Percentiles rank a stretch among this genome's conserved stretches.
Conservation (phyloP, 2,797 vertebrate genomes). For the Thalassophryne amazonica region DNA sequence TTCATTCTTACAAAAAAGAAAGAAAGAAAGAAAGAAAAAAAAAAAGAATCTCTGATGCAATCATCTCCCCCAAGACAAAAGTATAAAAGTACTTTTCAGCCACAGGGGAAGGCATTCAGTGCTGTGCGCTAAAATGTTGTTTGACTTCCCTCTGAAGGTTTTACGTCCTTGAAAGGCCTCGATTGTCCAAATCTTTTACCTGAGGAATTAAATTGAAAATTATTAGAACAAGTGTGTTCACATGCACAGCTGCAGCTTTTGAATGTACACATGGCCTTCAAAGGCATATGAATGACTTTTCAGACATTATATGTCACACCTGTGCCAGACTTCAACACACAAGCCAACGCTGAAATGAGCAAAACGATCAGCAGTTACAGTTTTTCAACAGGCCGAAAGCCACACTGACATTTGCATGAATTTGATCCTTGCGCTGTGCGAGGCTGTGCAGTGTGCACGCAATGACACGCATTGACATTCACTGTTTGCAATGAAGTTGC, state of each 20-base stretch:
- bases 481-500: too few species aligned
- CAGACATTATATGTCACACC: too few species aligned
- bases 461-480: too few species aligned
- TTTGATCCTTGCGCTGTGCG: too few species aligned
- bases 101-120: slow-evolving; percentile 85
- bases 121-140: slow-evolving; percentile 67
- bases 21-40: slow-evolving; percentile 50
- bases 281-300: too few species aligned
- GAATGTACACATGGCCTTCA: too few species aligned
- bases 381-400: too few species aligned
- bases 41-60: slow-evolving; percentile 75
- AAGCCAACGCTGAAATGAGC: too few species aligned
- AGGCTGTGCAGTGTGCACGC: too few species aligned
- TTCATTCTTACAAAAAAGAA: slow-evolving; percentile 64
- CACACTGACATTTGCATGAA: too few species aligned
- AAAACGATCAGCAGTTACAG: too few species aligned
- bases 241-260: not conserved
- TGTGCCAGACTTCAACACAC: too few species aligned
- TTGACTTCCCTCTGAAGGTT: slow-evolving; percentile 18
- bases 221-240: slow-evolving; percentile 1
- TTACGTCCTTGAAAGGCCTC: slow-evolving; percentile 95
- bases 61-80: slow-evolving; percentile 74
- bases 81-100: slow-evolving; percentile 80
- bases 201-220: slow-evolving; percentile 41
- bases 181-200: slow-evolving; percentile 98